Percentiles rank a stretch among this genome's conserved stretches.
These are phyloP conservation scores for Ondatra zibethicus DNA, from an alignment of 2,113 vertebrate species.

Conservation along the genomic window DNA sequence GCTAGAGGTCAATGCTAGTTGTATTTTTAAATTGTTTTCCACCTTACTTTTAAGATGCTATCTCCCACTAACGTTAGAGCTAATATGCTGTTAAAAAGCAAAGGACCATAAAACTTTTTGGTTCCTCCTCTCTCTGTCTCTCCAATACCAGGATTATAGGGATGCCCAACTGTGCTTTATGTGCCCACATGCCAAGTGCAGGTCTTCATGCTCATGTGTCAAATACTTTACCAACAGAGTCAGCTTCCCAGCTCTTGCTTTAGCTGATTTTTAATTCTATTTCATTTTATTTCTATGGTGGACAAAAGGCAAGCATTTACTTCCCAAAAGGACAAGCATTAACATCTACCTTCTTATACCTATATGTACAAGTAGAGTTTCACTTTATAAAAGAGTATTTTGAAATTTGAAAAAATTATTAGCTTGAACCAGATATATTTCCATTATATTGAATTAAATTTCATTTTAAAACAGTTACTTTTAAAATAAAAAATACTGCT, in stretches of 20 bases:
- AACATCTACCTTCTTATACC: neutral
- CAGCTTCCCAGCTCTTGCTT: neutral
- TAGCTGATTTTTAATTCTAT: slow-evolving; percentile 32
- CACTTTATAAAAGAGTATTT: neutral
- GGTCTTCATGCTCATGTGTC: no score
- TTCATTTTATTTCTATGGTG: slow-evolving; percentile 36
- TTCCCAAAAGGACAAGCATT: slow-evolving; percentile 57
- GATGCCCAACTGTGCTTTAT: neutral
- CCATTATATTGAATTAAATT: slow-evolving; percentile 44
- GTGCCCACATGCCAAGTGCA: neutral
- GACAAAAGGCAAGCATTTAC: slow-evolving; percentile 34
- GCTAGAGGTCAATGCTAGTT: neutral
- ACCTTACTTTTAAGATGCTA: neutral
- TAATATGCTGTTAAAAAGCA: neutral
- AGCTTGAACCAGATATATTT: slow-evolving; percentile 36
- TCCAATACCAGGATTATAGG: neutral
- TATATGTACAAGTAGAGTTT: neutral
- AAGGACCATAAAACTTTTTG: neutral
- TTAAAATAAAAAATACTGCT: slow-evolving; percentile 29
- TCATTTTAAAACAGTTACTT: slow-evolving; percentile 10
- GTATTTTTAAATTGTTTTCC: neutral
- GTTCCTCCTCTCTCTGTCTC: neutral
- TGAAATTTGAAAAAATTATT: slow-evolving; percentile 56
- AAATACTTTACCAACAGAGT: neutral
- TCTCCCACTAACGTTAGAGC: no score